Evolutionary conservation across 2,113 vertebrate genomes (phyloP), one percentile per base, ranked within the genome.

Genomic region (Mesocricetus auratus): DNA sequence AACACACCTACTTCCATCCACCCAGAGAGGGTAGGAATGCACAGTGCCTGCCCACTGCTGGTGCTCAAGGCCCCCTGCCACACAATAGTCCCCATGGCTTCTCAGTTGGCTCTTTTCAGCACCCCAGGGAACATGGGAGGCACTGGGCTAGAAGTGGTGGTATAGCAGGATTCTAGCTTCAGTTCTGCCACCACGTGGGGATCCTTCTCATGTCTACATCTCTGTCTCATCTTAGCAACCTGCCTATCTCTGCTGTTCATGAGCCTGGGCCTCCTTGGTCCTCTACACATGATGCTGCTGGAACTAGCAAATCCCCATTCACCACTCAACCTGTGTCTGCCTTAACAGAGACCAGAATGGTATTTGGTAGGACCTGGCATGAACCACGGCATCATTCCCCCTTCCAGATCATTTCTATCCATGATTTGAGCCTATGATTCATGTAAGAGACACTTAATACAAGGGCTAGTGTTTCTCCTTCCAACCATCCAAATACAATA

Each of bases 1-100:
- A 53, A 36, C 94, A 95, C 88, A 47, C 96, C 94, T 85, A 92
- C 74, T 73, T 77, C 79, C 6, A 56, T 88, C 85, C 39, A 87
- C 93, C 94, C 93, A 96, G 94, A 94, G 90, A 97, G 93, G 96
- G 83, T 24, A 62, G 87, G 36, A 73, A 73, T 68, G 96, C 53
- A 26, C 47, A 31, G 50, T 33, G 53, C 42, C 62, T 56, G 2
- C 79, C 8, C 1, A 4, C 1, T 2, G 68, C 73, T 60, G 39
- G 66, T 3, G 5, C 21, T 74, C n/a, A 0, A 4, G 9, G 53
- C 12, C 9, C 5, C 9, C 4, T 17, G 60, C 10, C 45, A 26
- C 0, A 0, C 0, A 15, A 8, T 7, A 2, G 66, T 33, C 45
- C 13, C 24, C 0, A 17, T 10, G 36, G 33, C n/a, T 15, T 87